Evolutionary conservation across 2,888 invertebrate genomes (phyloP), one percentile per base, ranked within the genome.

Genomic region (Mythimna pallens): DNA sequence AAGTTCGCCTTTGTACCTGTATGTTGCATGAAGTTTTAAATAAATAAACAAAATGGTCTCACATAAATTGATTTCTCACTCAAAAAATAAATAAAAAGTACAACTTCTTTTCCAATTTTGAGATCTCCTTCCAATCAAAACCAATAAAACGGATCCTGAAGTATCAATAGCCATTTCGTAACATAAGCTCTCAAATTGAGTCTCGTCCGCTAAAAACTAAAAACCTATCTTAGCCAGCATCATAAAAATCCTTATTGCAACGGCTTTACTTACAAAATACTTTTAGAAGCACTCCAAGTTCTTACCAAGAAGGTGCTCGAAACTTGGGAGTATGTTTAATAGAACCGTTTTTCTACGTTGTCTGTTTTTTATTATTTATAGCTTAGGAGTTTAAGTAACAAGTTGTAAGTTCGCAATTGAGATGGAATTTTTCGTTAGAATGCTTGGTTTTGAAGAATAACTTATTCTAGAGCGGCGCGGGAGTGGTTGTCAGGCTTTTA

Each of bases 221-320:
- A 85, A 87, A 83, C 80, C 81, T 76, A 82, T 76, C 78, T 82
- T 68, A 73, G 72, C 76, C 69, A 72, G 74, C 78, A 71, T 85
- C 83, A 81, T 89, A 88, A 88, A 89, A 84, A 80, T 81, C 72
- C 77, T 73, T 86, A 85, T 88, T 85, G 81, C 82, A 76, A 71
- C 80, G 81, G 81, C 82, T 86, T 78, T 86, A 87, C 83, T 87
- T 82, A 73, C 79, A 76, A 81, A 88, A 88, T 88, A 87, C 85
- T 86, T 87, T 80, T 67, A 82, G 75, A 87, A 89, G 82, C 87
- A 84, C 86, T 87, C 82, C 74, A 85, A 85, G 80, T 88, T 86
- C 72, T 84, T 83, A 85, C 80, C 73, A 78, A 81, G 80, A 81
- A 85, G 83, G 79, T 86, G 79, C 87, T 88, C 78, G 78, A 70